Percentiles rank a stretch among this genome's conserved stretches.
These are phyloP conservation scores for Hyaena hyaena DNA, from an alignment of 2,113 vertebrate genomes.

Conservation along the genomic window DNA sequence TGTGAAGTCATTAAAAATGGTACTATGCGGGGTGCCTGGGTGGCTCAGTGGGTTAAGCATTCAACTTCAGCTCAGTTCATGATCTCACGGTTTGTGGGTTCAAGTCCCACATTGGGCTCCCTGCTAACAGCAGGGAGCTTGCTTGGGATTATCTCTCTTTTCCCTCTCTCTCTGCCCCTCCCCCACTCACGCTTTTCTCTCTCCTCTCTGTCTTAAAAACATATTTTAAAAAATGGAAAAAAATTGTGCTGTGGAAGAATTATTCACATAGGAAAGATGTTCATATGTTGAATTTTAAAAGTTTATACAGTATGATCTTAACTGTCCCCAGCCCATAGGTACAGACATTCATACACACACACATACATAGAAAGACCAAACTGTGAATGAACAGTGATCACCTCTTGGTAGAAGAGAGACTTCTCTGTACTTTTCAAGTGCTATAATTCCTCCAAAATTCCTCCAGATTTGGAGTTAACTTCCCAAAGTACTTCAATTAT, in stretches of 20 bases:
- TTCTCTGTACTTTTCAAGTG: not conserved
- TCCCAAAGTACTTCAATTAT: not conserved
- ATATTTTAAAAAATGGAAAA: not conserved
- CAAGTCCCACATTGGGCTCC: no score
- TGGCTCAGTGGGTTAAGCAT: no score
- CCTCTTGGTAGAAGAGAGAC: not conserved
- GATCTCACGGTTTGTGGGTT: no score
- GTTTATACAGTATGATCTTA: not conserved
- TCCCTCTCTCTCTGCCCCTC: no score
- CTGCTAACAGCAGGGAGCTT: no score
- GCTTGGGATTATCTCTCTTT: no score
- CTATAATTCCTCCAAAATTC: not conserved
- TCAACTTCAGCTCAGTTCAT: no score
- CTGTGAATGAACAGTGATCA: not conserved
- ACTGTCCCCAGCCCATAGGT: not conserved
- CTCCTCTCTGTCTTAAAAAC: no score
- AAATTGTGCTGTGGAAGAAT: not conserved
- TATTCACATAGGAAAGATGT: not conserved
- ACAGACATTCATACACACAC: not conserved
- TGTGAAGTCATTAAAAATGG: not conserved
- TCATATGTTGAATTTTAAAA: not conserved
- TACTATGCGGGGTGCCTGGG: not conserved
- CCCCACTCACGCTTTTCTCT: no score
- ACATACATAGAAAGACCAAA: not conserved
- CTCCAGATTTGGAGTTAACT: not conserved